These are phyloP conservation scores for Pomacea canaliculata DNA, from an alignment of 2,888 invertebrate species.

Conservation along the genomic window DNA sequence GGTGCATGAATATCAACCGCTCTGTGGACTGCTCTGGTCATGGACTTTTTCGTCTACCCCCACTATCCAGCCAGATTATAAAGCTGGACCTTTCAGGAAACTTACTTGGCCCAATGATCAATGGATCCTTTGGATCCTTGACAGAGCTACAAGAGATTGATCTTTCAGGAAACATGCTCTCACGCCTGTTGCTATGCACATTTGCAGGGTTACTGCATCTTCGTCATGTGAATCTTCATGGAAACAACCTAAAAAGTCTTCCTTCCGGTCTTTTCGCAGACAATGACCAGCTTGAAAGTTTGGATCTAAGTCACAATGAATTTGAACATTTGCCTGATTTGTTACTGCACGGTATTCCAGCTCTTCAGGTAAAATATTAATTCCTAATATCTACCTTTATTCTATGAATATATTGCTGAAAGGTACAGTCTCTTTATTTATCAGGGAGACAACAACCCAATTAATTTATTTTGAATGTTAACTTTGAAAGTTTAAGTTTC, in stretches of 20 bases:
- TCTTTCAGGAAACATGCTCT: slow-evolving; percentile 40
- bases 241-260: slow-evolving; percentile 42
- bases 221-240: slow-evolving; percentile 32
- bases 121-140: slow-evolving; percentile 30
- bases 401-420: neutral
- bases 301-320: slow-evolving; percentile 49
- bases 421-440: too few relatives aligned
- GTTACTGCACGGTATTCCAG: slow-evolving; percentile 36
- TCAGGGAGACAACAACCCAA: too few relatives aligned
- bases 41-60: slow-evolving; percentile 22
- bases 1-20: slow-evolving; percentile 26
- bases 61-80: slow-evolving; percentile 19
- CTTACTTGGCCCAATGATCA: slow-evolving; percentile 37
- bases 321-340: slow-evolving; percentile 40
- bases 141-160: slow-evolving; percentile 33
- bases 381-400: neutral
- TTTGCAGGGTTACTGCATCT: slow-evolving; percentile 36
- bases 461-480: too few relatives aligned
- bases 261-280: slow-evolving; percentile 43
- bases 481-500: too few relatives aligned
- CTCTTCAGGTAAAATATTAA: slow-evolving; percentile 30
- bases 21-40: slow-evolving; percentile 32
- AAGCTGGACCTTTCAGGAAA: slow-evolving; percentile 35
- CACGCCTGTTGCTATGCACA: slow-evolving; percentile 31
- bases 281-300: slow-evolving; percentile 36